Percentiles rank a stretch among this genome's conserved stretches.
Conservation (phyloP, 2,797 vertebrate genomes). For the Nannoperca obscura region DNA sequence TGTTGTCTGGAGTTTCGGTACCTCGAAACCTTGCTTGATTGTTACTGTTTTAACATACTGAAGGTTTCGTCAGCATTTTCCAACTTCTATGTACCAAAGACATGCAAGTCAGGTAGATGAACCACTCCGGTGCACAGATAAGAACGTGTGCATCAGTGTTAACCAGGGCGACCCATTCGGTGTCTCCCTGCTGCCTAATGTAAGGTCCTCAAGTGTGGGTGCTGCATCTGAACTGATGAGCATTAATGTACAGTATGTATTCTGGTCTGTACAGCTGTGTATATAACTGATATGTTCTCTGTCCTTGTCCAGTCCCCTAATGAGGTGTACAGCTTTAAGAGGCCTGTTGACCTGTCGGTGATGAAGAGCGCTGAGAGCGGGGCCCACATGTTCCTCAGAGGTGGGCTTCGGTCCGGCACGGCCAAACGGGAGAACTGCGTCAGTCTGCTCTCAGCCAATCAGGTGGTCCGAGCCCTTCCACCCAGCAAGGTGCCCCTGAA, state of each 20-base stretch:
- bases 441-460: conserved; percentile 89
- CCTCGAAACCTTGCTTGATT: too few species aligned
- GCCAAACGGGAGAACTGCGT: conserved; percentile 90
- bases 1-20: too few species aligned
- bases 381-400: conserved; percentile 81
- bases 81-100: background rate
- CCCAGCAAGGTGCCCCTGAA: conserved; percentile 91
- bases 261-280: background rate
- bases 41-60: background rate
- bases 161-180: background rate
- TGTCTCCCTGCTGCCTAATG: background rate
- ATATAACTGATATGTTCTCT: background rate
- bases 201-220: background rate
- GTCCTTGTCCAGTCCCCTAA: conserved; percentile 89
- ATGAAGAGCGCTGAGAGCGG: conserved; percentile 72
- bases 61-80: background rate
- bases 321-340: conserved; percentile 94
- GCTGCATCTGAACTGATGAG: conserved; percentile 1
- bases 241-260: background rate
- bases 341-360: conserved; percentile 81
- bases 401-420: conserved; percentile 72
- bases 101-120: background rate
- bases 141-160: background rate
- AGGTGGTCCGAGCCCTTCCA: conserved; percentile 91
- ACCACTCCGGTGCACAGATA: background rate